Base-by-base conservation (phyloP, 2,888 invertebrate species). In the Xylocampa areola region DNA sequence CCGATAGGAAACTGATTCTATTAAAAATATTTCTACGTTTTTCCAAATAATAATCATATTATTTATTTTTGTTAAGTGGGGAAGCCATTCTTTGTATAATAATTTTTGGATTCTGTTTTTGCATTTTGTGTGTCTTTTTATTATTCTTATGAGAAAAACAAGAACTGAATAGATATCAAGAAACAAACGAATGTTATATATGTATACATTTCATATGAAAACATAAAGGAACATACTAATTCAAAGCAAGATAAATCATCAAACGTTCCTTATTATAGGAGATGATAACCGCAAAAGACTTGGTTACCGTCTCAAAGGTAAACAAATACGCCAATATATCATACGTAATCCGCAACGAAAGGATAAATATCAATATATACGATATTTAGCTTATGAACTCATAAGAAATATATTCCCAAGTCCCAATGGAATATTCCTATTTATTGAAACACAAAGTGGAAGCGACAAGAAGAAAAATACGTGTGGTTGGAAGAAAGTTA, bases 381-480 rank as follows among this genome's bases (percentile, higher is more conserved):
- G 14, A 58, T 29, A 51, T 70, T 49, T 49, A 70, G 51, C 50
- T 70, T 60, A 66, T 53, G n/a, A 49, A 47, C 35, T 41, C 47
- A 51, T 32, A 58, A 23, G 55, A 71, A 54, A 58, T 64, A 53
- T 27, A 47, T 53, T 21, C 21, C 10, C 25, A 10, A 30, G 16
- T 37, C 45, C 32, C 55, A 53, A 62, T 45, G 45, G 44, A 45
- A 54, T 67, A 67, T 58, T 45, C 19, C 16, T 72, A 54, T 69
- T 72, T 72, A 69, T 62, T 45, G 50, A 62, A 67, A 62, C 48
- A 58, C 43, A 58, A 54, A 60, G 33, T 58, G 36, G 35, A 62
- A 54, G 35, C n/a, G 62, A 53, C 43, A 47, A 47, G 23, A 61
- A 51, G 41, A 52, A 70, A 55, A 53, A 68, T 50, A 25, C n/a